These are phyloP conservation scores for Nettapus auritus DNA, from an alignment of 2,113 vertebrate genomes.

Conservation along the genomic window DNA sequence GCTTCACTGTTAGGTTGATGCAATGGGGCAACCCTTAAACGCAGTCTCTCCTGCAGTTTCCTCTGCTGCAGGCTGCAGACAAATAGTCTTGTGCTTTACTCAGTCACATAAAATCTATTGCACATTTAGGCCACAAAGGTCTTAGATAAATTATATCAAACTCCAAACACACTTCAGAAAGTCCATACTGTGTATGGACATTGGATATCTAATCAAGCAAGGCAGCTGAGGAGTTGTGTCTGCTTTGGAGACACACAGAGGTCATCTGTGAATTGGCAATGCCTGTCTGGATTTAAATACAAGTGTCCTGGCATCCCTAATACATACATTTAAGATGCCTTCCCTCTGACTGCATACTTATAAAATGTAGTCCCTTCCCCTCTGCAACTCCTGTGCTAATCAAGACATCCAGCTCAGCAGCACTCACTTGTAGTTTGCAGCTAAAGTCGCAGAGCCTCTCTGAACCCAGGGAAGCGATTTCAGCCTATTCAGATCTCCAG, in stretches of 20 bases:
- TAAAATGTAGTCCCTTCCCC: background rate
- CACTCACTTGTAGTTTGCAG: background rate
- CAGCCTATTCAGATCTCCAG: accelerated
- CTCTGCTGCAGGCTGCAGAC: background rate
- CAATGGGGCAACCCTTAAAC: background rate
- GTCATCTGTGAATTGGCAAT: background rate
- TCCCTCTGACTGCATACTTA: background rate
- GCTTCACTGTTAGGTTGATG: accelerated
- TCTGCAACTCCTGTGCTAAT: background rate
- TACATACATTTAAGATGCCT: background rate
- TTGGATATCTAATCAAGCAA: background rate
- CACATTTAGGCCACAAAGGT: background rate
- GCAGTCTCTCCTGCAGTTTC: background rate
- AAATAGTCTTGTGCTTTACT: background rate
- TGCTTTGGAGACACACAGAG: background rate
- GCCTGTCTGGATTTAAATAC: background rate
- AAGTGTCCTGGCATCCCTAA: background rate
- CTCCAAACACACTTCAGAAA: background rate
- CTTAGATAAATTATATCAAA: background rate
- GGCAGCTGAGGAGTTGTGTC: background rate
- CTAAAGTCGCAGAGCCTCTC: background rate
- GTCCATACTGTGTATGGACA: accelerated
- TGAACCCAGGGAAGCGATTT: background rate
- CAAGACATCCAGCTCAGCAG: background rate
- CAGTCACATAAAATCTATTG: background rate